Conservation (phyloP, 2,888 invertebrate genomes). For the Platycheirus albimanus region DNA sequence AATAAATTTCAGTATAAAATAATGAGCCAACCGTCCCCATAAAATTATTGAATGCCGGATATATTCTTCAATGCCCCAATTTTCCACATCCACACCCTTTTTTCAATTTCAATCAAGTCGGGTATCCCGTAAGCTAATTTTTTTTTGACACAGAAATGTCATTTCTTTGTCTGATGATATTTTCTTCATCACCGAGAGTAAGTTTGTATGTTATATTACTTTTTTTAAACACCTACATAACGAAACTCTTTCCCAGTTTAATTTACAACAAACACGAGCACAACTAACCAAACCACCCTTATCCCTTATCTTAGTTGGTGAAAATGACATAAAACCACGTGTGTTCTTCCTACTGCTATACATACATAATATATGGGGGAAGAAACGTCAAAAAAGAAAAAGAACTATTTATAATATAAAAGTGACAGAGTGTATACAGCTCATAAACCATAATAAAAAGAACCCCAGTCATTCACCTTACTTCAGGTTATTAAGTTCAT, state of each 20-base stretch:
- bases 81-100: neutral
- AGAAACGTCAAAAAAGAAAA: slow-evolving; percentile 9
- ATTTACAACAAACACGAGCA: slow-evolving; percentile 42
- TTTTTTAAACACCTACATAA: slow-evolving; percentile 17
- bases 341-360: neutral
- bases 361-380: neutral
- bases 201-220: neutral
- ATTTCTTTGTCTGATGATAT: slow-evolving; percentile 42
- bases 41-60: neutral
- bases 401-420: slow-evolving; percentile 1
- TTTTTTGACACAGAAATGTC: slow-evolving; percentile 65
- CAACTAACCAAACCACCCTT: slow-evolving; percentile 64
- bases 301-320: slow-evolving; percentile 34
- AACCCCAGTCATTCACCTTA: slow-evolving; percentile 58
- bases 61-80: neutral
- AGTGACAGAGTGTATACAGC: slow-evolving; percentile 15
- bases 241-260: slow-evolving; percentile 6
- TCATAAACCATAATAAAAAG: slow-evolving; percentile 24
- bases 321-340: slow-evolving; percentile 44
- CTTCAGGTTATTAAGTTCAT: slow-evolving; percentile 28
- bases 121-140: slow-evolving; percentile 12
- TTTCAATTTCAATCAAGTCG: neutral
- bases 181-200: neutral
- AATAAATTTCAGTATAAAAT: neutral
- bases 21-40: neutral